Conservation (phyloP, 2,113 vertebrate species). For the Eolophus roseicapilla region DNA sequence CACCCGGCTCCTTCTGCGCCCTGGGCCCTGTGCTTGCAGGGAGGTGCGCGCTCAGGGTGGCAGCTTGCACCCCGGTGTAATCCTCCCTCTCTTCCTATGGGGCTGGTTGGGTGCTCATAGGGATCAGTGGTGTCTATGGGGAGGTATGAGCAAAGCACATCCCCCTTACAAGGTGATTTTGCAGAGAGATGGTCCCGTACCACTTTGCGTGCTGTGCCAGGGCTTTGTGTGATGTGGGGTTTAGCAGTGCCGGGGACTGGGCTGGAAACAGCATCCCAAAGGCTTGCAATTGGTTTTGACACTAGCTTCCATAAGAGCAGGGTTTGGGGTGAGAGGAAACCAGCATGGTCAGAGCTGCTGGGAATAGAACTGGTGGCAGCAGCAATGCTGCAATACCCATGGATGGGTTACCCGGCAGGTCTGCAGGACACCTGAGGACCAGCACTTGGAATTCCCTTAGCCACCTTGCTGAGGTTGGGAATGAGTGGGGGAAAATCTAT, state of each 20-base stretch:
- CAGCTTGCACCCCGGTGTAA: background rate
- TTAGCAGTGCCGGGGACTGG: background rate
- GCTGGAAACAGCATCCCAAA: background rate
- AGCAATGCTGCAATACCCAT: rapidly evolving
- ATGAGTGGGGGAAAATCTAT: background rate
- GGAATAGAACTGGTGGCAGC: background rate
- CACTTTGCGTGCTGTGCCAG: background rate
- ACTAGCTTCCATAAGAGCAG: background rate
- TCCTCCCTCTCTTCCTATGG: background rate
- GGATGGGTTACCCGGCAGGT: background rate
- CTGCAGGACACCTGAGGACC: background rate
- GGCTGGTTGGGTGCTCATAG: background rate
- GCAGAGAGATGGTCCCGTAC: background rate
- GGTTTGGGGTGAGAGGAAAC: background rate
- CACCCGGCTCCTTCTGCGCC: background rate
- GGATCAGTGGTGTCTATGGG: background rate
- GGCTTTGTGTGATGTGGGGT: background rate
- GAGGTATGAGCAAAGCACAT: rapidly evolving
- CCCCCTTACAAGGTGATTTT: background rate
- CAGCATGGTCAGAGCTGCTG: background rate
- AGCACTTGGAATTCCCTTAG: background rate
- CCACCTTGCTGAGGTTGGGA: background rate
- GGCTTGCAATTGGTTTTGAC: background rate
- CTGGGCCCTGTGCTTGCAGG: background rate
- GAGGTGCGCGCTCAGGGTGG: background rate